Evolutionary conservation across 2,113 vertebrate genomes (phyloP), one percentile per base, ranked within the genome.

Genomic region (Montifringilla adamsi): DNA sequence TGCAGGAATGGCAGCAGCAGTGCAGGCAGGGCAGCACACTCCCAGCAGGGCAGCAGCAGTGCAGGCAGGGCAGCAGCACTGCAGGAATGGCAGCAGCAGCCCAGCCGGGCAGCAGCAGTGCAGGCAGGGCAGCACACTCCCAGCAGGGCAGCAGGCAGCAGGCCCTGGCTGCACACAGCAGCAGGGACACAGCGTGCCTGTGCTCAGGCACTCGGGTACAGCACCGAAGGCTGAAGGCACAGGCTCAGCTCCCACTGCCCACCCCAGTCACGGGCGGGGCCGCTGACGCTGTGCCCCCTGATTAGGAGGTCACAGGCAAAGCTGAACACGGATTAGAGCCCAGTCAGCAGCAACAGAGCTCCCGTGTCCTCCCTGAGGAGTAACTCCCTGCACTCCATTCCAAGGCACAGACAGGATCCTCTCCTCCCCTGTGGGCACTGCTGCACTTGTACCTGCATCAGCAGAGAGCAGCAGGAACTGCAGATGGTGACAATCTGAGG

Each of bases 181-280:
- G 27, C 53, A 31, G 70, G 72, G 2, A 47, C 84, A 41, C 37
- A 1, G 0, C 2, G 16, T 3, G 33, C 17, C 41, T 22, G 55
- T 88, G 87, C 93, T 85, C 84, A 28, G 78, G 66, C 62, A 31
- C 87, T 91, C 7, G 85, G 62, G 31, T 18, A 4, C 53, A 52
- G 15, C 10, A 93, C 94, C 87, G 55, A 87, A 22, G 76, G 10
- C 58, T 9, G 72, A 70, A 63, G 67, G 88, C 58, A 18, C 68
- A 30, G 1, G 43, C 83, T 50, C 39, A 67, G 78, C 75, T 35
- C 2, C 55, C 64, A 4, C 84, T 67, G 74, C 41, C 93, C 90
- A 64, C 64, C 87, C 93, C 94, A 77, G 80, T 95, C 94, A 83
- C 15, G 1, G 56, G 6, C 85, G 39, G 15, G 24, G 68, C 83